Percentiles rank a stretch among this genome's conserved stretches.
Conservation (phyloP, 2,797 vertebrate genomes). For the Yasuhikotakia modesta region DNA sequence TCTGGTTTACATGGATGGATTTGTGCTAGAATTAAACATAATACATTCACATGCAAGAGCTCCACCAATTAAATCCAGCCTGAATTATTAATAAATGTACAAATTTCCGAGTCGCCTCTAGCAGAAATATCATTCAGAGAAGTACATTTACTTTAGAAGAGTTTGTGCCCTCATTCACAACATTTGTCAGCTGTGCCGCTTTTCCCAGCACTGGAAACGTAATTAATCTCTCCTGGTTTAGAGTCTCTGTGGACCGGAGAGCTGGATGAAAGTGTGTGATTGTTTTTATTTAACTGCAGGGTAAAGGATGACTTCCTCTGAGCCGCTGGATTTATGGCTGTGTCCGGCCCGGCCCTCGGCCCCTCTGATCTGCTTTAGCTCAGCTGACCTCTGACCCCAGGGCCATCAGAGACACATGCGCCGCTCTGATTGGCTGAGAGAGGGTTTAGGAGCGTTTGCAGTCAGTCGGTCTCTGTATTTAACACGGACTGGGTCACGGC, state of each 20-base stretch:
- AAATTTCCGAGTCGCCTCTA: too few relatives aligned
- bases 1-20: neutral
- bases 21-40: neutral
- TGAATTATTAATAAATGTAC: neutral
- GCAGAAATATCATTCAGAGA: too few relatives aligned
- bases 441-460: slow-evolving; percentile 28
- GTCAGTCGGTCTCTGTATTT: slow-evolving; percentile 55
- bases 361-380: slow-evolving; percentile 65
- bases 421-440: slow-evolving; percentile 53
- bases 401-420: slow-evolving; percentile 60
- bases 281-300: slow-evolving; percentile 60
- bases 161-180: too few relatives aligned
- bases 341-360: slow-evolving; percentile 56
- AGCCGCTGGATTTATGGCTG: slow-evolving; percentile 64
- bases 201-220: neutral
- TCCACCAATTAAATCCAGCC: neutral
- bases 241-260: neutral
- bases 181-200: neutral
- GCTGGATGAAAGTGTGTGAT: slow-evolving; percentile 43
- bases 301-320: slow-evolving; percentile 64
- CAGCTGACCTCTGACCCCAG: slow-evolving; percentile 60
- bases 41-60: neutral
- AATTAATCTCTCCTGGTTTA: neutral
- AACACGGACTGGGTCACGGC: slow-evolving; percentile 43
- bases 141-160: too few relatives aligned